These are phyloP conservation scores for Tragelaphus eurycerus DNA, from an alignment of 2,797 vertebrate genomes.

Conservation along the genomic window DNA sequence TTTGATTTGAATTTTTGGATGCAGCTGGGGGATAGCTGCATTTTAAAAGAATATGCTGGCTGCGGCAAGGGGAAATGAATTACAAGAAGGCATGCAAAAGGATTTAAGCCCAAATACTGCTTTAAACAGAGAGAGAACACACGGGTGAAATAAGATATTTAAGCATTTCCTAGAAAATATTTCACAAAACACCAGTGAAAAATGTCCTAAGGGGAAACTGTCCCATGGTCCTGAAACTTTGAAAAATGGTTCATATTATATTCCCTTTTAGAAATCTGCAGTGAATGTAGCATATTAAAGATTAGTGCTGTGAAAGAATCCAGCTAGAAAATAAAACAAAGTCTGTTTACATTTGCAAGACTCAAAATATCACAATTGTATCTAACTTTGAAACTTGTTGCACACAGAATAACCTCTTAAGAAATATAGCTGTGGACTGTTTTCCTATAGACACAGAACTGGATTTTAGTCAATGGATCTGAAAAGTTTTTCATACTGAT, in stretches of 20 bases:
- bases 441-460: background rate
- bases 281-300: background rate
- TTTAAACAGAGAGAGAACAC: background rate
- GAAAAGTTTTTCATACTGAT: background rate
- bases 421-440: background rate
- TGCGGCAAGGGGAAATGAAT: background rate
- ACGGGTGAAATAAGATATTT: background rate
- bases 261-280: background rate
- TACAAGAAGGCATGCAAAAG: background rate
- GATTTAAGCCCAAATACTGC: background rate
- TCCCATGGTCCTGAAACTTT: background rate
- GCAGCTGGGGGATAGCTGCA: background rate
- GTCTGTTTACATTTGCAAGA: background rate
- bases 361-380: background rate
- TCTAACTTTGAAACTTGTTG: constrained; percentile 4
- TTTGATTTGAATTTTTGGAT: background rate
- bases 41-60: background rate
- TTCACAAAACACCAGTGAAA: background rate
- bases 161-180: background rate
- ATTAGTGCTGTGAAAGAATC: background rate
- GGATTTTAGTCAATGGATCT: background rate
- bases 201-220: background rate
- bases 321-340: background rate
- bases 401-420: background rate
- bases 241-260: background rate